Base-by-base conservation (phyloP, 2,113 vertebrate genomes). In the Sebastes fasciatus region DNA sequence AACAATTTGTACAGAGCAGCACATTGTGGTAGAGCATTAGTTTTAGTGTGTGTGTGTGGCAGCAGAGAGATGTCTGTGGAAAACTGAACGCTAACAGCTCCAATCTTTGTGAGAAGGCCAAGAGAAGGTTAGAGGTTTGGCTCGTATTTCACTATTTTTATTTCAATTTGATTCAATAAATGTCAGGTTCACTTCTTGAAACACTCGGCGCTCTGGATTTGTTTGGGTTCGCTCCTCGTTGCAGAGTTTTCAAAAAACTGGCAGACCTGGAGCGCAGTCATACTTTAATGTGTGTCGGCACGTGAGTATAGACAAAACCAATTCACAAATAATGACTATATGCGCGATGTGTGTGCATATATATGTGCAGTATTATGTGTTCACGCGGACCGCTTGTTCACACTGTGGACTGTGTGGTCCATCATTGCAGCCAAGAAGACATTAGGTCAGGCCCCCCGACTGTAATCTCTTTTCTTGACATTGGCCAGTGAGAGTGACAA, bases 91-190 rank as follows among this genome's bases (percentile, higher is more conserved):
- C 70, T 62, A 90, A 92, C 77, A 82, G 66, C 80, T 87, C 81
- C 82, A 89, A 88, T 86, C 71, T 81, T 81, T 75, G 70, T 67
- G 61, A 83, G 52, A 71, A 71, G 68, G 77, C 79, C 84, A 78
- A 67, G 34, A 77, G 48, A 89, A 85, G 67, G 67, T 73, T 85
- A 5, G 57, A 83, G 62, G 46, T 55, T 79, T 86, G 79, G 60
- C 83, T 88, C 54, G 61, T 75, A 40, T 88, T 88, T 90, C 65
- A 72, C 51, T 81, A 68, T 91, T 92, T 92, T 90, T 87, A 84
- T 86, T 93, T 89, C 66, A 70, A 78, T 94, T 91, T 86, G 71
- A 92, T 87, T 90, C 90, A 93, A 93, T 93, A 88, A 90, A 88
- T 89, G 92, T 92, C 92, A 91, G 43, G 60, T 84, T 86, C 21